phyloP scores from a whole-genome alignment of 1,140 invertebrate species.

The Pachypsylla venusta region DNA sequence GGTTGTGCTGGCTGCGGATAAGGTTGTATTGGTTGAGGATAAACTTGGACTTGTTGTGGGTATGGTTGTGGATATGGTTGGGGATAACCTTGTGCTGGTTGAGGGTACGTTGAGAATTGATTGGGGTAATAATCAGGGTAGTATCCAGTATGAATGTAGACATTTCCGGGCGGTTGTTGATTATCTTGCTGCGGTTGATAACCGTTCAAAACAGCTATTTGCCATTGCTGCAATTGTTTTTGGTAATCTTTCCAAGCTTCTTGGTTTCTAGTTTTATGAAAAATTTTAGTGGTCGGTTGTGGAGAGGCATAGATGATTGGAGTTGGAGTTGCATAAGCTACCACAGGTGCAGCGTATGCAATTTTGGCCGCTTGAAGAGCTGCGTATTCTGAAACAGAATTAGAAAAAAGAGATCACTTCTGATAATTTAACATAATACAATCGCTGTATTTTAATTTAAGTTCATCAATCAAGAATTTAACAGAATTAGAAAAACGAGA shows the following conservation, averaged over 20 bases:
- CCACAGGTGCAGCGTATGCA: neutral
- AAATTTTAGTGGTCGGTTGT: neutral
- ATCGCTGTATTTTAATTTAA: no score
- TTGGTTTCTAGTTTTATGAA: neutral
- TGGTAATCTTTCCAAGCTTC: neutral
- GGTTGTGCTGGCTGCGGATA: conserved; percentile 27
- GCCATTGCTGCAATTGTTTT: conserved; percentile 25
- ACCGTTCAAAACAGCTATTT: conserved; percentile 22
- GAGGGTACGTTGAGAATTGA: conserved; percentile 19
- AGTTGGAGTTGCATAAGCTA: neutral
- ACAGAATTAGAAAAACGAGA: no score
- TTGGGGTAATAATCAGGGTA: conserved; percentile 13
- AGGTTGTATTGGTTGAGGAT: conserved; percentile 22
- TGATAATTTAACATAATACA: no score
- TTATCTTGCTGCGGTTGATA: conserved; percentile 14
- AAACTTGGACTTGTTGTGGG: conserved; percentile 14
- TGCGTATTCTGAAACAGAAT: conserved; percentile 2
- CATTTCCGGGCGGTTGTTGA: conserved; percentile 22
- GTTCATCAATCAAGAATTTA: no score
- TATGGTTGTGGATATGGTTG: conserved; percentile 17
- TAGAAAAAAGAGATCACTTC: no score
- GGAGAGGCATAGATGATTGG: neutral
- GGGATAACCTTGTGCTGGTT: conserved; percentile 14
- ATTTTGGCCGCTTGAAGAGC: conserved; percentile 4
- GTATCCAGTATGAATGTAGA: conserved; percentile 24